Evolutionary conservation across 2,888 invertebrate genomes (phyloP).

Genomic region (Macrophya alboannulata): DNA sequence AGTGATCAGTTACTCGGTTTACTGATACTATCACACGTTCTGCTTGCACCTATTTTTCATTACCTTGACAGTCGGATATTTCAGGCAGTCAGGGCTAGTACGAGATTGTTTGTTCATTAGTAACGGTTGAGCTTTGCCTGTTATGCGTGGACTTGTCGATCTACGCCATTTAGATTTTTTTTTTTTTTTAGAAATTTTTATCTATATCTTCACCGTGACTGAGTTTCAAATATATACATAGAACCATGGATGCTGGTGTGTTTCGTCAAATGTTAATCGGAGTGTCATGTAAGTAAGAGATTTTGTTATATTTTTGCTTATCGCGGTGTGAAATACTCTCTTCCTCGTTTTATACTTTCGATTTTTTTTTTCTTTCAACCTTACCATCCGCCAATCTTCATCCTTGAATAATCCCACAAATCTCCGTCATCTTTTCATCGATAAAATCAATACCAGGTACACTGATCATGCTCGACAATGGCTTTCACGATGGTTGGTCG

Average conservation of each 20-base stretch:
- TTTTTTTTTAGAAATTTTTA: neutral
- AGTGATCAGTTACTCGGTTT: constrained; percentile 37
- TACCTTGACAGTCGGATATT: constrained; percentile 1
- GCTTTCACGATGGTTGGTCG: constrained; percentile 78
- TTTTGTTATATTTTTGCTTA: neutral
- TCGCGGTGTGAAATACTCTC: neutral
- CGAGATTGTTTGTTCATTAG: neutral
- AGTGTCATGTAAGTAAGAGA: constrained; percentile 74
- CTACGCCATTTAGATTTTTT: no score
- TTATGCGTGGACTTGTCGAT: neutral
- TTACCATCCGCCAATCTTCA: neutral
- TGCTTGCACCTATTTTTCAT: neutral
- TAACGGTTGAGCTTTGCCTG: neutral
- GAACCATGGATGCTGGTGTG: constrained; percentile 7
- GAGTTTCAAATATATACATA: neutral
- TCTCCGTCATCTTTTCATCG: neutral
- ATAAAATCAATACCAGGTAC: constrained; percentile 69
- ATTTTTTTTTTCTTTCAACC: neutral
- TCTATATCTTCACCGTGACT: neutral
- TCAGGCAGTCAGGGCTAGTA: neutral
- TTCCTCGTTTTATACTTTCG: constrained; percentile 25
- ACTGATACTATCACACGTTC: constrained; percentile 16
- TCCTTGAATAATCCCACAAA: neutral
- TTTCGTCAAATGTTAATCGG: constrained; percentile 75
- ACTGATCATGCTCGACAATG: constrained; percentile 76